Evolutionary conservation across 2,888 invertebrate genomes (phyloP).

Genomic region (Oscheius sp.): DNA sequence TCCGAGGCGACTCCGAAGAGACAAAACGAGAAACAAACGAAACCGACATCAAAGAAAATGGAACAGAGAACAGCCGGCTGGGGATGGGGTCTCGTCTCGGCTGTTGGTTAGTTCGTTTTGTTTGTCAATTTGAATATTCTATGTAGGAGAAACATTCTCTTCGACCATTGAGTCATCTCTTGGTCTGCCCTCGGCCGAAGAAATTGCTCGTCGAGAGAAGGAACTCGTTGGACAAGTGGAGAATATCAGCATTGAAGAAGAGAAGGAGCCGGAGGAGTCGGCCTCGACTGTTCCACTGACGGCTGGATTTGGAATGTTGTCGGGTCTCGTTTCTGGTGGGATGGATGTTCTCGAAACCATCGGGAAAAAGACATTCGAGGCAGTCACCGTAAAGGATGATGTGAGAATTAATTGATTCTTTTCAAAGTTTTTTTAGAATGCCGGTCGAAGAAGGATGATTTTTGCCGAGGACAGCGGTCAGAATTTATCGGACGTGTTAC

Average conservation of each 20-base stretch:
- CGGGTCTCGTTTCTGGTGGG: slow-evolving; percentile 73
- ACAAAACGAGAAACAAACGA: neutral
- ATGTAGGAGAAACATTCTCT: slow-evolving; percentile 82
- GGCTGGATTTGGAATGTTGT: slow-evolving; percentile 51
- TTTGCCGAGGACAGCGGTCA: slow-evolving; percentile 45
- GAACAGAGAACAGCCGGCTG: slow-evolving; percentile 20
- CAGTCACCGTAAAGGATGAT: slow-evolving; percentile 90
- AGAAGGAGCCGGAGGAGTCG: neutral
- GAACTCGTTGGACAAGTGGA: slow-evolving; percentile 44
- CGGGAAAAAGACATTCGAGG: slow-evolving; percentile 94
- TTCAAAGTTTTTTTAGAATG: slow-evolving; percentile 8
- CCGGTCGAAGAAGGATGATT: slow-evolving; percentile 47
- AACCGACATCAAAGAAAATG: neutral
- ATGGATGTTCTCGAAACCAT: slow-evolving; percentile 88
- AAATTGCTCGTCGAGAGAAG: slow-evolving; percentile 77
- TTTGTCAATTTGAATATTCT: no score
- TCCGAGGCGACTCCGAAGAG: neutral
- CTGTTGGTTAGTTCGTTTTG: slow-evolving; percentile 19
- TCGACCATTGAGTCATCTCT: slow-evolving; percentile 84
- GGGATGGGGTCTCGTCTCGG: slow-evolving; percentile 37
- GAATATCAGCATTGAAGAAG: neutral
- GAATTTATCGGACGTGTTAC: slow-evolving; percentile 57
- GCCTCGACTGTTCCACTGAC: neutral
- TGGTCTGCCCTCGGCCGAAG: slow-evolving; percentile 86
- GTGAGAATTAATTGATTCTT: slow-evolving; percentile 76